Percentiles rank a stretch among this genome's conserved stretches.
These are phyloP conservation scores for Phylloscopus whistleri DNA, from an alignment of 2,113 vertebrate species.

Conservation along the genomic window DNA sequence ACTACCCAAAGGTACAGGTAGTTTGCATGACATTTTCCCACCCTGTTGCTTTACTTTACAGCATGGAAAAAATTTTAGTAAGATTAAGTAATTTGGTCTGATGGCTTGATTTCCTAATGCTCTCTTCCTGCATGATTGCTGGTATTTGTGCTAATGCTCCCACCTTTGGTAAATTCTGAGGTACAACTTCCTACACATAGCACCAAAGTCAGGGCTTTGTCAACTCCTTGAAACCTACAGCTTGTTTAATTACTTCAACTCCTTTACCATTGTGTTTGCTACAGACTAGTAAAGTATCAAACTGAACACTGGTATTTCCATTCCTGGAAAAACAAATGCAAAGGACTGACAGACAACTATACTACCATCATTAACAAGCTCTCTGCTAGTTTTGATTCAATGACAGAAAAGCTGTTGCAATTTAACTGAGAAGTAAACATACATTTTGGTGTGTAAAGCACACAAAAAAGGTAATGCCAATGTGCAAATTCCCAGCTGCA, in stretches of 20 bases:
- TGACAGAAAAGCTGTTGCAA: background rate
- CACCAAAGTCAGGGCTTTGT: background rate
- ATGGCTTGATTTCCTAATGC: conserved; percentile 8
- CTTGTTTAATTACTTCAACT: background rate
- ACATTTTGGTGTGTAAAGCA: background rate
- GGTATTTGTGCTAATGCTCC: conserved; percentile 3
- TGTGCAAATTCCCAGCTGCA: background rate
- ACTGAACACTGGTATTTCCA: background rate
- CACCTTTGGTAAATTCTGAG: conserved; percentile 22
- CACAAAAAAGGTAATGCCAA: background rate
- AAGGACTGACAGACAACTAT: background rate
- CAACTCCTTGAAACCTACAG: background rate
- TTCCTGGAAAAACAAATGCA: background rate
- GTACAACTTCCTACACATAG: background rate
- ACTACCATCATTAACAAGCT: background rate
- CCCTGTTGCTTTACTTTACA: background rate
- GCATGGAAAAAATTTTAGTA: background rate
- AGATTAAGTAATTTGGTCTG: background rate
- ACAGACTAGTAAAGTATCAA: background rate
- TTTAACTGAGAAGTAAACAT: background rate
- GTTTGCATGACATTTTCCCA: background rate
- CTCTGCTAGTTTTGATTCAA: background rate
- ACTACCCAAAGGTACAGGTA: background rate
- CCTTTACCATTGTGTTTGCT: background rate
- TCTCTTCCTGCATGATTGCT: background rate